These are phyloP conservation scores for Pagrus major DNA, from an alignment of 2,113 vertebrate species.

Conservation along the genomic window DNA sequence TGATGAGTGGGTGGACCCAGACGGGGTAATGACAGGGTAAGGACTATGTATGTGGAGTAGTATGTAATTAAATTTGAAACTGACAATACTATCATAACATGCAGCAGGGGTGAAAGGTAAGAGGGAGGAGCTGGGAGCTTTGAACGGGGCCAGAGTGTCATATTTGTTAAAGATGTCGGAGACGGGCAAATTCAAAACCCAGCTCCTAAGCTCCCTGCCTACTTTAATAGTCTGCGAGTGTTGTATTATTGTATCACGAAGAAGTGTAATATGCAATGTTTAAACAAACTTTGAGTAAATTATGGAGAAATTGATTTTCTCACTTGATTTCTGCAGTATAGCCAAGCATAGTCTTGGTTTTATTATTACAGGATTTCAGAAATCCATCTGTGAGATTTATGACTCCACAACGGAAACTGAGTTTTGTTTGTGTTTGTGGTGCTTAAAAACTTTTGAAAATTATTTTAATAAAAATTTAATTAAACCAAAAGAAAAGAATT, in stretches of 20 bases:
- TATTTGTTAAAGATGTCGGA: conserved; percentile 53
- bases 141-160: conserved; percentile 35
- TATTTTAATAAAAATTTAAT: not conserved
- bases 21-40: conserved; percentile 79
- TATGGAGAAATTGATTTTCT: not conserved
- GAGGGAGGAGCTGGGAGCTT: conserved; percentile 65
- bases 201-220: not conserved
- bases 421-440: not conserved
- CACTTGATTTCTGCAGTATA: not conserved
- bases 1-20: conserved; percentile 80
- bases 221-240: conserved; percentile 1
- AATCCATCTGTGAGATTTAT: not conserved
- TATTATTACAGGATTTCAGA: not conserved
- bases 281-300: not conserved
- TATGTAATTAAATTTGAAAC: conserved; percentile 82
- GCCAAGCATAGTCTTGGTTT: not conserved
- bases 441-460: not conserved
- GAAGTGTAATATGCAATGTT: not conserved
- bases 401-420: not conserved
- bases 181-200: conserved; percentile 23
- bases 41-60: conserved; percentile 71
- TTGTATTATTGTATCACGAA: conserved; percentile 15
- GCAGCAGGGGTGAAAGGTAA: conserved; percentile 73
- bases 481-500: not conserved
- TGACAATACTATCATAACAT: conserved; percentile 71